These are phyloP conservation scores for Drosophila paranaensis DNA, from an alignment of 2,888 invertebrate species.

Conservation along the genomic window DNA sequence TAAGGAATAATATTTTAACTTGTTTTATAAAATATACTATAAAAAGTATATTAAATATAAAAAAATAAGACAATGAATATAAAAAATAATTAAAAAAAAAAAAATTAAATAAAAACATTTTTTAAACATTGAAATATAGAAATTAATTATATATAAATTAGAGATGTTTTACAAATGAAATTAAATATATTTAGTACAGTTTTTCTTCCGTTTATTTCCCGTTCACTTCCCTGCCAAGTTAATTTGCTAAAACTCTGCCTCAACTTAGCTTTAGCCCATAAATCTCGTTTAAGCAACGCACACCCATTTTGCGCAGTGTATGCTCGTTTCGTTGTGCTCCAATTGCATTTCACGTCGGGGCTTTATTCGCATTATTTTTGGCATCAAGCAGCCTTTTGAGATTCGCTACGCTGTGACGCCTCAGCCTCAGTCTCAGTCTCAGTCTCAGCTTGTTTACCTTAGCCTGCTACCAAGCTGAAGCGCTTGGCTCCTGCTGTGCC, in stretches of 20 bases:
- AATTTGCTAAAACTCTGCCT: neutral
- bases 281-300: no score
- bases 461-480: constrained; percentile 1
- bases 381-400: constrained; percentile 72
- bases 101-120: no score
- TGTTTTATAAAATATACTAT: no score
- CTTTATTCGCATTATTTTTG: constrained; percentile 65
- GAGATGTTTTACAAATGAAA: no score
- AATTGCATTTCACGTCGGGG: constrained; percentile 41
- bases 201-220: neutral
- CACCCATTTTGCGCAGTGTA: constrained; percentile 17
- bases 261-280: neutral
- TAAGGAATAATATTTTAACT: no score
- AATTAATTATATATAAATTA: no score
- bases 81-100: no score
- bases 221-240: neutral
- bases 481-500: constrained; percentile 15
- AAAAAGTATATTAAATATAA: no score
- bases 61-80: no score
- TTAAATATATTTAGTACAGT: no score
- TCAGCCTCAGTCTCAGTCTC: constrained; percentile 34
- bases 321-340: constrained; percentile 24
- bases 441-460: constrained; percentile 32
- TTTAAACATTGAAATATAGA: no score
- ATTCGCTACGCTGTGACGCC: constrained; percentile 63